phyloP scores from a whole-genome alignment of 2,797 vertebrate genomes.

The Anguilla marmorata region DNA sequence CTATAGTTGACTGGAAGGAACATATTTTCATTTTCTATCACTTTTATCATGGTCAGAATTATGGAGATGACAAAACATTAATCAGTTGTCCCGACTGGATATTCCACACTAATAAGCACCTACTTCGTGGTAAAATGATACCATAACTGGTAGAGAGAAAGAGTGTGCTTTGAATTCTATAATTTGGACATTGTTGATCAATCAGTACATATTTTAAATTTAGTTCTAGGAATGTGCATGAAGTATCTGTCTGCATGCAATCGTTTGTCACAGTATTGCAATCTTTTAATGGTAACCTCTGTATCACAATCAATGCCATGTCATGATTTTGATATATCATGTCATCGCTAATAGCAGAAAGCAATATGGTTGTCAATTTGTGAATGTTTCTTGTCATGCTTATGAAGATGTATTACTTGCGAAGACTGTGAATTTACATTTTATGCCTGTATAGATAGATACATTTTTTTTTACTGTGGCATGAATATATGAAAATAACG shows the following conservation, averaged over 20 bases:
- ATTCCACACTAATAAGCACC: neutral
- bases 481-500: neutral
- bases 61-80: neutral
- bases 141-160: neutral
- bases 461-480: neutral
- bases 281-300: neutral
- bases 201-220: neutral
- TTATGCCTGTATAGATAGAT: neutral
- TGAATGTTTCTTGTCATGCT: neutral
- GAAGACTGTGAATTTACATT: neutral
- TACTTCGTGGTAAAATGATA: neutral
- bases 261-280: neutral
- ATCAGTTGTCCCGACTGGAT: neutral
- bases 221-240: neutral
- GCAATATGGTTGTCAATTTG: neutral
- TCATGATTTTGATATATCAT: neutral
- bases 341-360: neutral
- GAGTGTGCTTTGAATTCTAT: neutral
- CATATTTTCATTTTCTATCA: neutral
- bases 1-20: neutral
- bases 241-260: neutral
- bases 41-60: neutral
- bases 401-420: neutral
- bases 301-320: neutral
- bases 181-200: neutral